phyloP scores from a whole-genome alignment of 2,797 vertebrate species.

The Chaetodon trifasciatus region DNA sequence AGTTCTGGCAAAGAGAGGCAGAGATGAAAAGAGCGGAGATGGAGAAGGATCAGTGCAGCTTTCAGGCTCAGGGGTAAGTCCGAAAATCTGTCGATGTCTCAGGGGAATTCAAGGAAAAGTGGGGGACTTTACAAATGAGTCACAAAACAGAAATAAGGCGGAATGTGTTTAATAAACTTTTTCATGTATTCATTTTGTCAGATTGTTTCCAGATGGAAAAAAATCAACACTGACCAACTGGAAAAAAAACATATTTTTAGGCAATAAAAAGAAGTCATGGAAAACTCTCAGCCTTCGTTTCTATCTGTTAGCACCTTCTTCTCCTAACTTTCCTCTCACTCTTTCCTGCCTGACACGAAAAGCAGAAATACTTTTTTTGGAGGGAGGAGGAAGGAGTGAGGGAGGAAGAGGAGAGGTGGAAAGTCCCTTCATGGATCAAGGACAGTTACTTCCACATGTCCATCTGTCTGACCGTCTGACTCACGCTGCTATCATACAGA shows the following conservation, averaged over 20 bases:
- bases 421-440: constrained; percentile 70
- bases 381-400: constrained; percentile 50
- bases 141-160: constrained; percentile 44
- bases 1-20: not conserved
- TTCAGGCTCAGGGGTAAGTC: not conserved
- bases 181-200: constrained; percentile 18
- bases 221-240: constrained; percentile 30
- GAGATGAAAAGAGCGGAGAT: not conserved
- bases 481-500: constrained; percentile 49
- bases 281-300: constrained; percentile 40
- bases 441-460: constrained; percentile 70
- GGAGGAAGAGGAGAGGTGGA: constrained; percentile 68
- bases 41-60: not conserved
- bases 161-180: constrained; percentile 56
- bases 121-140: constrained; percentile 60
- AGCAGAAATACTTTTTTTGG: constrained; percentile 63
- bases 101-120: constrained; percentile 42
- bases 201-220: constrained; percentile 50
- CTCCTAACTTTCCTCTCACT: constrained; percentile 65
- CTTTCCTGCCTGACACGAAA: constrained; percentile 42
- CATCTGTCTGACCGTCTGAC: constrained; percentile 64
- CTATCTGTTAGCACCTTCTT: constrained; percentile 39
- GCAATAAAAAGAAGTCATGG: constrained; percentile 31
- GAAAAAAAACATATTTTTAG: constrained; percentile 43
- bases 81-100: not conserved